phyloP scores from a whole-genome alignment of 2,113 vertebrate genomes.

The Onychostruthus taczanowskii region DNA sequence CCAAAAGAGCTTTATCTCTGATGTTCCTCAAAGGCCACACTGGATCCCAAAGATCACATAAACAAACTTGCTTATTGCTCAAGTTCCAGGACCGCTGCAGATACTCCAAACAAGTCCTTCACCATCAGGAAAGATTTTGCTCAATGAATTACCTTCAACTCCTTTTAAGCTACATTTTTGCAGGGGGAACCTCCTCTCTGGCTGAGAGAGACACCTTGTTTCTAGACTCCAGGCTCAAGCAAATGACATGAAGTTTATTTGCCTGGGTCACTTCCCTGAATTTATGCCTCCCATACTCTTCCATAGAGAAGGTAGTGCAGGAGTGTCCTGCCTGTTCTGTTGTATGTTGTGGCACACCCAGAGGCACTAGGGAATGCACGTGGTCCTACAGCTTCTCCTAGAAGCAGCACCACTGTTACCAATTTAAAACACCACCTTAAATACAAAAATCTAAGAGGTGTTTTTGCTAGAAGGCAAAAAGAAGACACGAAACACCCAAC shows the following conservation, averaged over 20 bases:
- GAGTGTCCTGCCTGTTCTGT: neutral
- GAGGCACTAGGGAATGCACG: neutral
- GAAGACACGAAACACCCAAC: neutral
- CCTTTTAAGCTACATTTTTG: neutral
- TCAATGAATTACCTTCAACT: neutral
- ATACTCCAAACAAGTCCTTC: neutral
- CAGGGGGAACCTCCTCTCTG: neutral
- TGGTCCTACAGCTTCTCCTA: neutral
- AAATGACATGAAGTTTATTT: neutral
- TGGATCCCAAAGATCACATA: neutral
- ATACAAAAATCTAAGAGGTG: neutral
- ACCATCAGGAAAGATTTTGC: neutral
- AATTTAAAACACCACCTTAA: neutral
- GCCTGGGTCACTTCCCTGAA: neutral
- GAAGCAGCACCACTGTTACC: neutral
- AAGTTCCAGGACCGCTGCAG: neutral
- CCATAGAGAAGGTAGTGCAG: rapidly evolving
- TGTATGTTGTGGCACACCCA: neutral
- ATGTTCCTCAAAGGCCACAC: neutral
- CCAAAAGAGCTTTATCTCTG: neutral
- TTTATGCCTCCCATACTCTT: neutral
- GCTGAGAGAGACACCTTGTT: neutral
- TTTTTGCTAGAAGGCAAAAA: neutral
- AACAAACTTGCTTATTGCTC: neutral
- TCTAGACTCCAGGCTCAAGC: neutral